Base-by-base conservation (phyloP, 1,140 invertebrate species). In the Rhysida immarginata region DNA sequence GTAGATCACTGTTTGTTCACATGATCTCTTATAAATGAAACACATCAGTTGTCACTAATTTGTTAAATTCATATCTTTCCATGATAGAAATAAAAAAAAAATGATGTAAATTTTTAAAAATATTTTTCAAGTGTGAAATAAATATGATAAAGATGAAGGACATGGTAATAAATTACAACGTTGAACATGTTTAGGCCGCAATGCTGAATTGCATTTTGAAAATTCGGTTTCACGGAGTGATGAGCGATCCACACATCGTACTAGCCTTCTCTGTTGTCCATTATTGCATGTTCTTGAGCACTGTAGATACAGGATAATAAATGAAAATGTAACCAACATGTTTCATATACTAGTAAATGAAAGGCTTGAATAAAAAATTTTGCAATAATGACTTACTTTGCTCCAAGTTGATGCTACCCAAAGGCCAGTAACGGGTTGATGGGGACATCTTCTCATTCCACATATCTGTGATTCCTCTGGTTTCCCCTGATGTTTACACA, bases 221-320 rank as follows among this genome's bases (percentile, higher is more conserved):
- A 20, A 3, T 26, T 25, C 23, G 13, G 23, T 51, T 25, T 25
- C 49, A 25, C 26, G 49, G 20, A 26, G 49, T 26, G 49, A 13
- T 23, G 20, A 23, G 18, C 44, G 44, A 54, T 76, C 69, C 0
- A 74, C 67, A 62, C 71, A 74, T 51, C 69, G 62, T 18, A 64
- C 66, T 11, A 60, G 56, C 27, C 67, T 58, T n/a, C 61, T 57
- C 58, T 68, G 64, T 46, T 65, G 64, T 61, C 74, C 74, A 58
- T 66, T 67, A 41, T 74, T 74, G 64, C 74, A 76, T 16, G 71
- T 69, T 8, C 67, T 62, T 3, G 49, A 51, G 26, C 49, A 51
- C 49, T 51, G 26, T 2, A 51, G 20, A 16, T 26, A 5, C 24
- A 51, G 16, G 13, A 25, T 23, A 23, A 5, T 13, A 46, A 23